These are phyloP conservation scores for Drosophila tripunctata DNA, from an alignment of 2,888 invertebrate genomes.

Conservation along the genomic window DNA sequence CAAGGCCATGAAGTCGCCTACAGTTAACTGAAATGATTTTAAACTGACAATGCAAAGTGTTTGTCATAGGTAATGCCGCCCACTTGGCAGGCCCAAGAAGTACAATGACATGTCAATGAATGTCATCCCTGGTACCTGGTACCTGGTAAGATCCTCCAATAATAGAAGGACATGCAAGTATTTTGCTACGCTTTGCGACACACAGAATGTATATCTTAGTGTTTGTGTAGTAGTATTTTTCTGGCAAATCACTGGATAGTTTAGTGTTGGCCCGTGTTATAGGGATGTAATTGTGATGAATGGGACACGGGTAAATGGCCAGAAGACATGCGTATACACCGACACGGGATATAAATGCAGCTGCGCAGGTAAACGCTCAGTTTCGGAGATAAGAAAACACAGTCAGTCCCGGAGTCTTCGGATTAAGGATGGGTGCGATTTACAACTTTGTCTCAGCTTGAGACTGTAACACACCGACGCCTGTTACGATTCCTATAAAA, in stretches of 20 bases:
- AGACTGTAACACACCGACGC: slow-evolving; percentile 52
- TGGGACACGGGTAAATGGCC: slow-evolving; percentile 36
- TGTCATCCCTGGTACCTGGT: slow-evolving; percentile 9
- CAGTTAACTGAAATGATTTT: slow-evolving; percentile 1
- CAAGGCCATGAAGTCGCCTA: background rate
- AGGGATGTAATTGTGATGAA: slow-evolving; percentile 53
- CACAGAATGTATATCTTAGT: background rate
- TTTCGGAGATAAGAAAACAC: slow-evolving; percentile 51
- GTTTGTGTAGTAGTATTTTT: slow-evolving; percentile 31
- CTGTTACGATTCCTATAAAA: slow-evolving; percentile 47
- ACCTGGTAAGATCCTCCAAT: slow-evolving; percentile 15
- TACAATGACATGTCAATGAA: slow-evolving; percentile 18
- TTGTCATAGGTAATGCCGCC: slow-evolving; percentile 10
- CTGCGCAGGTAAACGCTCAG: slow-evolving; percentile 65
- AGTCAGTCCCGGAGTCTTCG: slow-evolving; percentile 19
- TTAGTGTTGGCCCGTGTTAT: slow-evolving; percentile 19
- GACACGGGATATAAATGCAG: slow-evolving; percentile 56
- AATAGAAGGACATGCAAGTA: slow-evolving; percentile 11
- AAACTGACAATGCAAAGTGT: background rate
- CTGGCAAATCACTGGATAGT: slow-evolving; percentile 49
- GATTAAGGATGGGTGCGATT: slow-evolving; percentile 73
- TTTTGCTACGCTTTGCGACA: slow-evolving; percentile 46
- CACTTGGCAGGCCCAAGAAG: slow-evolving; percentile 9
- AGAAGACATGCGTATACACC: slow-evolving; percentile 38
- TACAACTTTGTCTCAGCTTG: slow-evolving; percentile 55